These are phyloP conservation scores for Panagrolaimus sp. DNA, from an alignment of 1,140 invertebrate species.

Conservation along the genomic window DNA sequence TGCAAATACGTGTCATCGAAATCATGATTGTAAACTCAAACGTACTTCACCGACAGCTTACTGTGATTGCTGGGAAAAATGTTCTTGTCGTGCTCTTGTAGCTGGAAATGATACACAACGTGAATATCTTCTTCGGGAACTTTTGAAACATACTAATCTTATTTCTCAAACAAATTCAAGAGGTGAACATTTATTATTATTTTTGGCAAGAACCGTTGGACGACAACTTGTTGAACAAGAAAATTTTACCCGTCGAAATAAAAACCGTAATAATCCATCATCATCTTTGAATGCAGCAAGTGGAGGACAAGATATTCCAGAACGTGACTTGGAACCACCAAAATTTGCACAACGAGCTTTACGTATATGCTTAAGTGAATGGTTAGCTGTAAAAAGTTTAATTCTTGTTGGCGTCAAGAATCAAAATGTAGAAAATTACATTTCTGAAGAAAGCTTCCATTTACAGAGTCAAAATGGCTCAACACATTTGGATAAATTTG, in stretches of 20 bases:
- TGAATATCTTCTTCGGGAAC: slow-evolving; percentile 76
- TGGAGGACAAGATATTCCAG: slow-evolving; percentile 78
- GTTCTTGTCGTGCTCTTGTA: slow-evolving; percentile 86
- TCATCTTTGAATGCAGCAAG: slow-evolving; percentile 35
- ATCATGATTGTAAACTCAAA: slow-evolving; percentile 95
- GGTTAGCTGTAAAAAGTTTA: slow-evolving; percentile 78
- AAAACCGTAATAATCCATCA: no score
- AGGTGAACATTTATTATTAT: slow-evolving; percentile 90
- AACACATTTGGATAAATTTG: slow-evolving; percentile 91
- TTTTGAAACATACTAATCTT: slow-evolving; percentile 65
- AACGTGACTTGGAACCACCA: slow-evolving; percentile 94
- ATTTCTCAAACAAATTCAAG: slow-evolving; percentile 61
- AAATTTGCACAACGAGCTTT: slow-evolving; percentile 85
- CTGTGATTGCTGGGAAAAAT: slow-evolving; percentile 99
- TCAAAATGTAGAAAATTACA: background rate
- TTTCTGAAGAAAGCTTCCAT: slow-evolving; percentile 71
- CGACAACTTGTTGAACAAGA: slow-evolving; percentile 89
- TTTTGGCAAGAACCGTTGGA: slow-evolving; percentile 92
- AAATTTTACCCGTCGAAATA: slow-evolving; percentile 74
- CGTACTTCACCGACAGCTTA: slow-evolving; percentile 95
- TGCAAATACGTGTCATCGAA: slow-evolving; percentile 76
- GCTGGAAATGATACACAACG: slow-evolving; percentile 82
- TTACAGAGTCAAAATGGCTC: slow-evolving; percentile 81
- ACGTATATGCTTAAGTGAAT: slow-evolving; percentile 79
- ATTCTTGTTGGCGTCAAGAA: slow-evolving; percentile 61